Conservation (phyloP, 1,140 invertebrate species). For the Eupristina koningsbergeri region DNA sequence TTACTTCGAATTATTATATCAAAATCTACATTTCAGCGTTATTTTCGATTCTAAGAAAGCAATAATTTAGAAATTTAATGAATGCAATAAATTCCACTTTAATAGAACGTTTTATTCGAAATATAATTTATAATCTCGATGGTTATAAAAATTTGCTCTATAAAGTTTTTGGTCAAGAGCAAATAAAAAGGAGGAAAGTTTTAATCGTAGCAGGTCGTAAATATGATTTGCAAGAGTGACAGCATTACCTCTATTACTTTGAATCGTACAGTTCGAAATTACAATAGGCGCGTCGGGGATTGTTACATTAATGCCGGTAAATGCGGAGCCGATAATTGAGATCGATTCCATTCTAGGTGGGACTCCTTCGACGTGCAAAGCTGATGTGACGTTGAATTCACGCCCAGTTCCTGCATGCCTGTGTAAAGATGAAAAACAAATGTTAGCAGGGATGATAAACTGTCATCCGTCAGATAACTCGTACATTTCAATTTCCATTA, state of each 20-base stretch:
- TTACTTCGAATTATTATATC: too few relatives aligned
- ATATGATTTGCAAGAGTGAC: slow-evolving; percentile 3
- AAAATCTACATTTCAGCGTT: too few relatives aligned
- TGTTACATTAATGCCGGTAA: slow-evolving; percentile 93
- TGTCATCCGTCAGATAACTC: neutral
- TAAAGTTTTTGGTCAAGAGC: too few relatives aligned
- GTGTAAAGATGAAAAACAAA: neutral
- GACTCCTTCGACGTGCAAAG: slow-evolving; percentile 88
- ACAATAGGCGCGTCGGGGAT: slow-evolving; percentile 85
- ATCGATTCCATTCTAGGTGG: slow-evolving; percentile 88
- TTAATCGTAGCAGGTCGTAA: too few relatives aligned
- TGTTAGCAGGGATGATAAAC: neutral
- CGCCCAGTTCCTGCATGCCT: slow-evolving; percentile 87
- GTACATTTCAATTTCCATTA: neutral
- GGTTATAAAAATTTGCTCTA: too few relatives aligned
- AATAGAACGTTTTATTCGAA: too few relatives aligned
- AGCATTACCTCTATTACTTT: slow-evolving; percentile 83
- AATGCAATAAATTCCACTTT: too few relatives aligned
- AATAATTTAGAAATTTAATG: too few relatives aligned
- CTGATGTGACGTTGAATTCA: slow-evolving; percentile 87
- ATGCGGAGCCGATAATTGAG: slow-evolving; percentile 87
- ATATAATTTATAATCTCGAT: too few relatives aligned
- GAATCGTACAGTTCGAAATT: slow-evolving; percentile 86
- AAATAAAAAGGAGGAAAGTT: too few relatives aligned
- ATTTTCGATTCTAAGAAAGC: too few relatives aligned